These are phyloP conservation scores for Poecile montanus DNA, from an alignment of 2,797 vertebrate genomes.

Conservation along the genomic window DNA sequence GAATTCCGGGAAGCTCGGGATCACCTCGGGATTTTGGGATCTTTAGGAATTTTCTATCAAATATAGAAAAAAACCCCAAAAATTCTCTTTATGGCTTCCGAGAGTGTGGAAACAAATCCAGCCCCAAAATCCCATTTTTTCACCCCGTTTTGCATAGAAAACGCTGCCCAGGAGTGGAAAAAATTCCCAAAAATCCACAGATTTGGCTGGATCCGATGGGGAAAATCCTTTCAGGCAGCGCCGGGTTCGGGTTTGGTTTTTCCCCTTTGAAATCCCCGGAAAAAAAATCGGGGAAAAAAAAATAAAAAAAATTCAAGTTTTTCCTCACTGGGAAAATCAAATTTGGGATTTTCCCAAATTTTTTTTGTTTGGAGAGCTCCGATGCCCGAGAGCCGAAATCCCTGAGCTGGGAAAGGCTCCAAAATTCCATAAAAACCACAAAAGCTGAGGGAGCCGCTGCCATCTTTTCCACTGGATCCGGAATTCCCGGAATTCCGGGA, in stretches of 20 bases:
- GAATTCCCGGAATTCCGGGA: not conserved
- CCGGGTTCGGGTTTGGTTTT: rapidly evolving
- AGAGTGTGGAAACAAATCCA: not conserved
- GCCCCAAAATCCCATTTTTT: not conserved
- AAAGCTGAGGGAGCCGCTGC: not conserved
- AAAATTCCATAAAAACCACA: not conserved
- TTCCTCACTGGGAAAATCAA: not conserved
- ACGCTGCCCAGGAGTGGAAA: not conserved
- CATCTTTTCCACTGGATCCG: slow-evolving; percentile 65
- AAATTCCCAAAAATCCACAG: not conserved
- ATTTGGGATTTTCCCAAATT: not conserved
- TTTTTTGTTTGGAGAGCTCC: not conserved
- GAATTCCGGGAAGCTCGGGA: not conserved
- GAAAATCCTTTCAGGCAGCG: not conserved
- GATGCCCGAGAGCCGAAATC: not conserved
- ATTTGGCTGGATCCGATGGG: not conserved
- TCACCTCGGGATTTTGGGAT: not conserved
- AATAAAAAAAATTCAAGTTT: not conserved
- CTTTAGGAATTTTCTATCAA: not conserved
- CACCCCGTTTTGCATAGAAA: not conserved
- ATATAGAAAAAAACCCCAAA: not conserved
- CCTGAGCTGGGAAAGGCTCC: not conserved
- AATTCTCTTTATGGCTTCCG: not conserved
- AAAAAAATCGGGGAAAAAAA: not conserved
- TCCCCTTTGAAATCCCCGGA: not conserved